Conservation (phyloP, 2,797 vertebrate species). For the Neosilurus mollespiculum region DNA sequence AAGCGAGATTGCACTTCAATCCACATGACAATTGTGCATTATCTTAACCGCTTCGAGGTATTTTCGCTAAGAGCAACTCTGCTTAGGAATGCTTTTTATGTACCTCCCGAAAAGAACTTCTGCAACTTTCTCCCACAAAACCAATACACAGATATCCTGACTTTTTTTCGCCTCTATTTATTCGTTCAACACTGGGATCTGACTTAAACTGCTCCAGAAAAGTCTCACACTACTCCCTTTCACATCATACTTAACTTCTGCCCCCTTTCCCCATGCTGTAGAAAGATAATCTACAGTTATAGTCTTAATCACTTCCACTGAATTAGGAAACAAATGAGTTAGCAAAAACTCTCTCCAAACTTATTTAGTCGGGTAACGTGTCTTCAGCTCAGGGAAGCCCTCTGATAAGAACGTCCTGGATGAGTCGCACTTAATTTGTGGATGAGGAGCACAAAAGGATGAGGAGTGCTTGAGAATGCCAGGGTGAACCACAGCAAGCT, state of each 20-base stretch:
- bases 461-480: constrained; percentile 71
- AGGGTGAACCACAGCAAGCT: constrained; percentile 71
- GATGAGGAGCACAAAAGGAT: constrained; percentile 78
- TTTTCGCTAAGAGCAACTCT: constrained; percentile 80
- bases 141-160: constrained; percentile 76
- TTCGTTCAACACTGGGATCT: constrained; percentile 67
- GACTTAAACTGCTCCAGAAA: constrained; percentile 60
- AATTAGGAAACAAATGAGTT: constrained; percentile 71
- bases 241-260: constrained; percentile 74
- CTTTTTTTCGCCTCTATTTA: constrained; percentile 73
- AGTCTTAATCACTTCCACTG: constrained; percentile 74
- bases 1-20: constrained; percentile 81
- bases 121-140: constrained; percentile 76
- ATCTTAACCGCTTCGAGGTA: constrained; percentile 79
- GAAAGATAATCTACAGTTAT: constrained; percentile 74
- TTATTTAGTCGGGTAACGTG: constrained; percentile 77
- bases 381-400: constrained; percentile 60
- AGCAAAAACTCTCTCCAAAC: constrained; percentile 73
- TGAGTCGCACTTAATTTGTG: constrained; percentile 80
- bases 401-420: constrained; percentile 71
- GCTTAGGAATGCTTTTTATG: constrained; percentile 80
- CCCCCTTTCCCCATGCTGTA: constrained; percentile 67
- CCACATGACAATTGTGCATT: constrained; percentile 74
- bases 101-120: constrained; percentile 75
- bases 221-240: constrained; percentile 63